phyloP scores from a whole-genome alignment of 2,113 vertebrate genomes.

The Elachura formosa region DNA sequence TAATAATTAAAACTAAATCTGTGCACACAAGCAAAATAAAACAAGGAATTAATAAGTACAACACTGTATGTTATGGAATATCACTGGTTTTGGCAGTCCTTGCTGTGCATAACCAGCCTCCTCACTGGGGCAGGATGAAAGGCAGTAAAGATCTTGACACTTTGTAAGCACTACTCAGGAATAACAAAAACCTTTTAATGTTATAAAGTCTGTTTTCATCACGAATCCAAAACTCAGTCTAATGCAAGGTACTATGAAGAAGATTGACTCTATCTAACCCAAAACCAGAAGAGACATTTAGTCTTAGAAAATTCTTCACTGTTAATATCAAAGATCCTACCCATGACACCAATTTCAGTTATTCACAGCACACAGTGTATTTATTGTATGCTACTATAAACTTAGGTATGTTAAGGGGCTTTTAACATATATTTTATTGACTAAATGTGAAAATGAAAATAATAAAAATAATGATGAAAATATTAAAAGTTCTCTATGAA shows the following conservation, averaged over 20 bases:
- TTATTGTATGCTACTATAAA: not conserved
- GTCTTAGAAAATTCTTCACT: not conserved
- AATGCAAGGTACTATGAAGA: no score
- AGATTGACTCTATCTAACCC: not conserved
- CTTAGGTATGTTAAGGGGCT: not conserved
- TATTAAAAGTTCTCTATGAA: not conserved
- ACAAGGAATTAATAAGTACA: not conserved
- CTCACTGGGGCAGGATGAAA: not conserved
- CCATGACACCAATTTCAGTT: not conserved
- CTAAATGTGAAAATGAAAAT: not conserved
- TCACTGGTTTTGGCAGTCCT: not conserved
- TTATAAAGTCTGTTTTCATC: not conserved
- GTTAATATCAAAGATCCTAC: not conserved
- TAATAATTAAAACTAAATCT: not conserved
- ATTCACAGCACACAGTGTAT: not conserved
- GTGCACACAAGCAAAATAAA: not conserved
- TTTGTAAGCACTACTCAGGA: not conserved
- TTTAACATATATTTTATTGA: not conserved
- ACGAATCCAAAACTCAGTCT: not conserved
- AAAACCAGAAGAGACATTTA: not conserved
- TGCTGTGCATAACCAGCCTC: no score
- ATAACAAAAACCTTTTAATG: not conserved
- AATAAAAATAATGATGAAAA: not conserved
- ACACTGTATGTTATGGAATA: accelerated
- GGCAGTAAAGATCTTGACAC: not conserved